Evolutionary conservation across 2,888 invertebrate species (phyloP).

Genomic region (Ectemnius lituratus): DNA sequence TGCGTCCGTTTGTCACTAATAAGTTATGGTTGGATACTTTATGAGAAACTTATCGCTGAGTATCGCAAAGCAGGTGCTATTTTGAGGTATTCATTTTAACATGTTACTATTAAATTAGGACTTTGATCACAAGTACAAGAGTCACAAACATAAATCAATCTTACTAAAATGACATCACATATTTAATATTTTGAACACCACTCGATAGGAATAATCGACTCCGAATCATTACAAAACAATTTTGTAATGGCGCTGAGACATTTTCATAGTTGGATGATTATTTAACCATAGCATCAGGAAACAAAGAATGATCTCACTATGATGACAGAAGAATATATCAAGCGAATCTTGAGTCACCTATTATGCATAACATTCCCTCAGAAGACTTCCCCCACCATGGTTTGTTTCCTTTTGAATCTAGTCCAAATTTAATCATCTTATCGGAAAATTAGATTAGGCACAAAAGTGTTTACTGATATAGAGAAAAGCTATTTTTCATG

Average conservation of each 20-base stretch:
- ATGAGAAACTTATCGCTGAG: constrained; percentile 1
- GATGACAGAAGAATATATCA: constrained; percentile 16
- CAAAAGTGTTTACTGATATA: too few species aligned
- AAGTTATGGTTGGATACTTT: not conserved
- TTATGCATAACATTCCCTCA: too few species aligned
- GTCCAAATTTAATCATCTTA: too few species aligned
- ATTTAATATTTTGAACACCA: constrained; percentile 11
- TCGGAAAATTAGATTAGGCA: too few species aligned
- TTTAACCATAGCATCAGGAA: constrained; percentile 4
- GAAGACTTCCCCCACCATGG: too few species aligned
- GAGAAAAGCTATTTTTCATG: too few species aligned
- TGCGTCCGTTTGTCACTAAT: not conserved
- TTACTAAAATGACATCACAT: not conserved
- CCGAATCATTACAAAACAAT: too few species aligned
- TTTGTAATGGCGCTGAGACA: too few species aligned
- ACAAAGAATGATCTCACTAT: constrained; percentile 39
- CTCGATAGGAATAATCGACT: too few species aligned
- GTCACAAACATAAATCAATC: not conserved
- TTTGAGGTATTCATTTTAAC: too few species aligned
- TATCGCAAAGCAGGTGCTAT: not conserved
- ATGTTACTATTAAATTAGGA: not conserved
- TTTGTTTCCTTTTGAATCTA: too few species aligned
- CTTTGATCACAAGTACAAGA: too few species aligned
- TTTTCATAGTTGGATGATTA: not conserved
- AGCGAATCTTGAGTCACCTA: constrained; percentile 43